A percentile compares a stretch with the other conserved stretches of the same genome.
Conservation (phyloP, 2,113 vertebrate genomes). For the Ophthalmolycus amberensis region DNA sequence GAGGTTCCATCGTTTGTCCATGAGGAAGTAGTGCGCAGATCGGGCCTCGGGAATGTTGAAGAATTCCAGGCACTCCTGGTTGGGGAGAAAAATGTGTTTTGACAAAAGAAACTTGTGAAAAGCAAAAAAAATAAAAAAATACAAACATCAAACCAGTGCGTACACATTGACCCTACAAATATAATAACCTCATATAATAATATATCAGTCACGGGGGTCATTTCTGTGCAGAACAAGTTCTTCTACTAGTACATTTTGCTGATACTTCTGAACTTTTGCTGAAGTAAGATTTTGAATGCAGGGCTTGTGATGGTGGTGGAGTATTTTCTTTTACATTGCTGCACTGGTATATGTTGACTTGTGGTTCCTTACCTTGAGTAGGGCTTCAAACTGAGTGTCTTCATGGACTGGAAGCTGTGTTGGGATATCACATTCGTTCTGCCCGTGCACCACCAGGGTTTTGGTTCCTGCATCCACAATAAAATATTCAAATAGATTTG, state of each 20-base stretch:
- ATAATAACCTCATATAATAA: too few relatives aligned
- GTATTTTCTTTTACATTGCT: neutral
- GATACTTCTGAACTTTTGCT: too few relatives aligned
- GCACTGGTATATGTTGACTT: neutral
- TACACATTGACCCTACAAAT: neutral
- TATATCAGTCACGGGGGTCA: too few relatives aligned
- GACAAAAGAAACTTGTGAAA: neutral
- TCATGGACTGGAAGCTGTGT: slow-evolving; percentile 98
- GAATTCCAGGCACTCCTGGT: slow-evolving; percentile 96
- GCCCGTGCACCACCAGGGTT: slow-evolving; percentile 96
- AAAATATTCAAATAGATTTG: neutral
- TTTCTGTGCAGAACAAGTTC: too few relatives aligned
- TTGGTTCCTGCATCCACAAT: slow-evolving; percentile 88
- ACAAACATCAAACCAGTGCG: neutral
- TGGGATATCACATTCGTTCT: slow-evolving; percentile 99
- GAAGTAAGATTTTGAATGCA: too few relatives aligned
- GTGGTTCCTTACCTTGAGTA: slow-evolving; percentile 88
- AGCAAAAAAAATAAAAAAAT: neutral
- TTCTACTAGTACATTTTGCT: too few relatives aligned
- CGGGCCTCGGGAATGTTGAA: slow-evolving; percentile 98
- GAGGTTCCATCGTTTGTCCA: slow-evolving; percentile 99
- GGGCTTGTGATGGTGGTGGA: neutral
- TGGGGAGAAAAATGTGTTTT: neutral
- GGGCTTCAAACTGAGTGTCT: slow-evolving; percentile 98
- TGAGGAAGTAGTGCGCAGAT: slow-evolving; percentile 96